Evolutionary conservation across 2,797 vertebrate genomes (phyloP), one percentile per base, ranked within the genome.

Genomic region (Rhincodon typus): DNA sequence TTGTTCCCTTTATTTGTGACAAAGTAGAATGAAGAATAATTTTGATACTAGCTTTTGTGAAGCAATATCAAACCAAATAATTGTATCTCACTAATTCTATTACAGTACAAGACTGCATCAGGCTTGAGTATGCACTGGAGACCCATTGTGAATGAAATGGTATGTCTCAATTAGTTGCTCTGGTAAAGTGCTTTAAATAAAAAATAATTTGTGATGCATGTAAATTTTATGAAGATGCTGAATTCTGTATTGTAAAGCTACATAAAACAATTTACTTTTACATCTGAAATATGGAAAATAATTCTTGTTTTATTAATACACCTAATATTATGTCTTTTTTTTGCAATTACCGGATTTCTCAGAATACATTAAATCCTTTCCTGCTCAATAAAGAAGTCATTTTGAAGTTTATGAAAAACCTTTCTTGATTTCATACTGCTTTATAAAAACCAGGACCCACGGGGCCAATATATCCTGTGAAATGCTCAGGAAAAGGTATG

Each of bases 141-240:
- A 93, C 90, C 62, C 62, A 93, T 93, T 93, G 90, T 7, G 90
- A 93, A 93, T 93, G 66, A 93, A 93, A 93, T 93, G 90, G 90
- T 93, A 93, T n/a, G 90, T 69, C 90, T 93, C 90, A 93, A 93
- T 93, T 93, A 93, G 90, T 42, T 38, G 90, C 66, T 66, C 90
- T 93, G 66, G 90, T 69, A 93, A 93, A 93, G 90, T 93, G 90
- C 90, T 93, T 93, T 93, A 93, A 93, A 93, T 93, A 93, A 93
- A 93, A 93, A 93, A 69, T 93, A 93, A 93, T 93, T 66, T 93
- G 90, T 69, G 90, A 93, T 69, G 90, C 90, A 93, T 93, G 90
- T 93, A 93, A 93, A 93, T 93, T 93, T 93, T 93, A 93, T 69
- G 62, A 66, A 69, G 62, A 23, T 93, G n/a, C 90, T 93, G 90